A percentile compares a stretch with the other conserved stretches of the same genome.
These are phyloP conservation scores for Calycopis cecrops DNA, from an alignment of 1,140 invertebrate genomes.

Conservation along the genomic window DNA sequence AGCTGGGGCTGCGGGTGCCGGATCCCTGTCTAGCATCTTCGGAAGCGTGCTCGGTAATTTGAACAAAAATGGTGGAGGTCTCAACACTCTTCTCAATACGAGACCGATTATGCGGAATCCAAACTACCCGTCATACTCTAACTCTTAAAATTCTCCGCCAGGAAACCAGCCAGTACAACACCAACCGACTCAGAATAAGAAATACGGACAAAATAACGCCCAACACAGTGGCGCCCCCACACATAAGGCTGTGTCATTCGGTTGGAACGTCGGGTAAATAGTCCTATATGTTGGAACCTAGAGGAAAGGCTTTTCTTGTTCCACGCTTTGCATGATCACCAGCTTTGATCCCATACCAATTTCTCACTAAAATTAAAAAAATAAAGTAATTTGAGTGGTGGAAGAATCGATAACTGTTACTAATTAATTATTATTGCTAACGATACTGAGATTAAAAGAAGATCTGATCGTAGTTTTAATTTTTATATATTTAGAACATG, in stretches of 20 bases:
- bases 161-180: conserved; percentile 43
- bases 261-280: conserved; percentile 72
- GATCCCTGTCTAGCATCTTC: conserved; percentile 47
- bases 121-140: conserved; percentile 54
- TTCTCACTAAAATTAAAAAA: conserved; percentile 10
- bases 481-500: too few relatives aligned
- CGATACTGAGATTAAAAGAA: too few relatives aligned
- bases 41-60: conserved; percentile 58
- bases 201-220: conserved; percentile 53
- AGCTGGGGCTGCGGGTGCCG: conserved; percentile 30
- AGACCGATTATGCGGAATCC: conserved; percentile 64
- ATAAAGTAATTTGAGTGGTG: neutral
- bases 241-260: conserved; percentile 54
- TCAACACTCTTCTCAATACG: conserved; percentile 51
- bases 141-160: conserved; percentile 57
- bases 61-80: conserved; percentile 46
- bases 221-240: conserved; percentile 47
- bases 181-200: conserved; percentile 45
- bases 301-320: conserved; percentile 28
- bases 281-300: conserved; percentile 16
- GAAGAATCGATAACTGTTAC: neutral
- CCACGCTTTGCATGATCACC: conserved; percentile 35
- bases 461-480: too few relatives aligned
- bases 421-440: too few relatives aligned
- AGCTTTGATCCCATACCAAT: neutral